phyloP scores from a whole-genome alignment of 2,888 invertebrate species.

The Cerceris rybyensis region DNA sequence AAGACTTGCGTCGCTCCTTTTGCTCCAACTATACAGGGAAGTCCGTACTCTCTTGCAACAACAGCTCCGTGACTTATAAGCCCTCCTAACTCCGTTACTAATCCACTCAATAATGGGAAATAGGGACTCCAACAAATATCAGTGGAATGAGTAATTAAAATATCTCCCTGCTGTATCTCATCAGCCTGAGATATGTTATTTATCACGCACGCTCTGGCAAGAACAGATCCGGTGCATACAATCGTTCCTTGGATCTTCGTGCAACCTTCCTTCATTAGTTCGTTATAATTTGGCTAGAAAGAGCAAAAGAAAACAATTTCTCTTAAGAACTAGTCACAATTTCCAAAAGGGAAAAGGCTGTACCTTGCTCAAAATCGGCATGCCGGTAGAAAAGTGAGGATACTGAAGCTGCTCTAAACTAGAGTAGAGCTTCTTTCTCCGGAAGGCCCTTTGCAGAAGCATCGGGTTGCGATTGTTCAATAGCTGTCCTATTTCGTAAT shows the following conservation, averaged over 20 bases:
- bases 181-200: constrained; percentile 86
- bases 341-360: neutral
- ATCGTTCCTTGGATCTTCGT: constrained; percentile 85
- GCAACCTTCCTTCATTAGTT: neutral
- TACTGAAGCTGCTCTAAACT: constrained; percentile 86
- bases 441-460: constrained; percentile 83
- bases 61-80: constrained; percentile 93
- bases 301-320: neutral
- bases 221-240: constrained; percentile 87
- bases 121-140: constrained; percentile 94
- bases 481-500: constrained; percentile 85
- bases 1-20: constrained; percentile 86
- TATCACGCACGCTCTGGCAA: constrained; percentile 89
- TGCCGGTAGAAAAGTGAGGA: constrained; percentile 84
- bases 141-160: constrained; percentile 89
- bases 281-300: constrained; percentile 23
- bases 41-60: constrained; percentile 91
- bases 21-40: constrained; percentile 92
- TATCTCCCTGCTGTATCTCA: constrained; percentile 84
- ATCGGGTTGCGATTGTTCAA: constrained; percentile 76
- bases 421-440: constrained; percentile 85
- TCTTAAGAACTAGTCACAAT: neutral
- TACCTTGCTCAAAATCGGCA: constrained; percentile 77
- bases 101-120: constrained; percentile 90
- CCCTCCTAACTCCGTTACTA: constrained; percentile 92